Base-by-base conservation (phyloP, 1,140 invertebrate species). In the Atopsyche davidsoni region DNA sequence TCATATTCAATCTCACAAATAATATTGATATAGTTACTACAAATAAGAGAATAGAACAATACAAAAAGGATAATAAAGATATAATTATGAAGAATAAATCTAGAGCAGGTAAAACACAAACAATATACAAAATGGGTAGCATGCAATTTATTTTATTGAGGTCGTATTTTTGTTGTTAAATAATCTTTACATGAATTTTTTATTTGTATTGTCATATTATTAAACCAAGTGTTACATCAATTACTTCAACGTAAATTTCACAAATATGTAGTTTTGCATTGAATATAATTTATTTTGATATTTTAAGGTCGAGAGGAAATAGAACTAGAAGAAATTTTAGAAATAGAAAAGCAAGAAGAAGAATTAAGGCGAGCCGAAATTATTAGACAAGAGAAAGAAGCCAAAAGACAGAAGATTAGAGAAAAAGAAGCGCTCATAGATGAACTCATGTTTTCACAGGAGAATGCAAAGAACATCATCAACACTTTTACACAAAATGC, bases 1-100 rank as follows among this genome's bases (percentile, higher is more conserved):
- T 96, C 34, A 86, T 98, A 57, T 96, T 81, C 64, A 98, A 98
- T 75, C 70, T 98, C 57, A 80, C 81, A 1, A 91, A 97, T 71
- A 86, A 94, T 64, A 86, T 95, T 48, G 90, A 98, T 69, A 75
- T 96, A 13, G 78, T 91, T 25, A 83, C 84, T 55, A 97, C 92
- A 1, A 93, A 93, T 64, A 89, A 86, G 64, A 83, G 78, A 63
- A 95, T 99, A 58, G 92, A 98, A 60, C 83, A 89, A 52, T 98
- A 97, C 68, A 95, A 93, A 67, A 89, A 84, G 53, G 90, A 96
- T 56, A 96, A 98, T 67, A 87, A 85, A 55, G 93, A 96, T 32
- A 67, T 83, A 42, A 98, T 98, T 51, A 75, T 85, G 57, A 92
- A 89, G 60, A 97, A 92, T 66, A 89, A 87, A 67, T 78, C 78